A percentile compares a stretch with the other conserved stretches of the same genome.
Conservation (phyloP, 2,888 invertebrate species). For the Rhingia campestris region DNA sequence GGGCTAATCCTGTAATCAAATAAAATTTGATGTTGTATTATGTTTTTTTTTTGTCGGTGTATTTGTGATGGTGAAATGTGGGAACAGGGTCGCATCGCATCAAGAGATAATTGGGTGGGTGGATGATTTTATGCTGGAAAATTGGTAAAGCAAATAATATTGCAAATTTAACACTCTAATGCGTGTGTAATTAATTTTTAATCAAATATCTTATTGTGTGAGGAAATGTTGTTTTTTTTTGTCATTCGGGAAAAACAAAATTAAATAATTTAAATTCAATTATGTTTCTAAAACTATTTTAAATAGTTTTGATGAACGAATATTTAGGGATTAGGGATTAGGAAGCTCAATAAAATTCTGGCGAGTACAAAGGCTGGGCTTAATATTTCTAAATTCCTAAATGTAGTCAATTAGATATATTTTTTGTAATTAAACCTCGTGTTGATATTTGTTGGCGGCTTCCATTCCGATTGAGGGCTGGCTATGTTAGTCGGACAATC, state of each 20-base stretch:
- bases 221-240: not conserved
- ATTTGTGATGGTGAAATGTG: not conserved
- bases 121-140: slow-evolving; percentile 43
- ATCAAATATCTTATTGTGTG: slow-evolving; percentile 21
- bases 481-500: too few relatives aligned
- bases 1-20: slow-evolving; percentile 71
- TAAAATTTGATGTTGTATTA: slow-evolving; percentile 67
- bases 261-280: not conserved
- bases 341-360: too few relatives aligned
- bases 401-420: too few relatives aligned
- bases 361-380: too few relatives aligned
- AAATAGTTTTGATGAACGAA: too few relatives aligned
- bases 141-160: slow-evolving; percentile 41
- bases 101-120: not conserved
- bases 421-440: too few relatives aligned
- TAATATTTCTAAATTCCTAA: too few relatives aligned
- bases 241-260: not conserved
- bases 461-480: too few relatives aligned
- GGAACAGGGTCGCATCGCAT: too few relatives aligned
- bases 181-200: slow-evolving; percentile 59
- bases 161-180: slow-evolving; percentile 51
- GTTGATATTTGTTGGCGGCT: too few relatives aligned
- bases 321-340: too few relatives aligned
- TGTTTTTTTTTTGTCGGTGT: slow-evolving; percentile 35
- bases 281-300: not conserved